phyloP scores from a whole-genome alignment of 2,888 invertebrate genomes.

The Sympetrum striolatum region DNA sequence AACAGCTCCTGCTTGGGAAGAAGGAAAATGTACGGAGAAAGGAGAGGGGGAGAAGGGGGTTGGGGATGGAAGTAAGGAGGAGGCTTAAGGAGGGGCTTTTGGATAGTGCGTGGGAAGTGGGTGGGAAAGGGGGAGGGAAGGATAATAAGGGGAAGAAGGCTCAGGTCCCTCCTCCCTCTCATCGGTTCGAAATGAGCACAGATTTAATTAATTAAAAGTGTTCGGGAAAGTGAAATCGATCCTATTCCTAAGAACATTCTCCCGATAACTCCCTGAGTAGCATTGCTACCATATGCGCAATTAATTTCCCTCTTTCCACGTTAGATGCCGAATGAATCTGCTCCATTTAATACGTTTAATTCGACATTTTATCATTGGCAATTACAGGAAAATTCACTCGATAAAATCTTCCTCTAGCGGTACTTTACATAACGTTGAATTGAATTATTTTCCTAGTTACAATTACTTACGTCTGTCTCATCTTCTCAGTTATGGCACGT shows the following conservation, averaged over 20 bases:
- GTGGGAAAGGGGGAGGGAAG: not conserved
- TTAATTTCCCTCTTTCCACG: not conserved
- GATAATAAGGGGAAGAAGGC: not conserved
- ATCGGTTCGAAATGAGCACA: slow-evolving; percentile 8
- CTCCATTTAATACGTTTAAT: too few species aligned
- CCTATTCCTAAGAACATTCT: not conserved
- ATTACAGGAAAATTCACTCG: too few species aligned
- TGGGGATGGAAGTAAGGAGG: not conserved
- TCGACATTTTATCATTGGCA: too few species aligned
- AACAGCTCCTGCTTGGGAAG: not conserved
- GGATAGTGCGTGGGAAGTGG: slow-evolving; percentile 8
- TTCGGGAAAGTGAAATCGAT: slow-evolving; percentile 7
- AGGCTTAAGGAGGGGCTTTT: slow-evolving; percentile 18
- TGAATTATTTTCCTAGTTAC: too few species aligned
- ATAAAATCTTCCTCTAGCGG: too few species aligned
- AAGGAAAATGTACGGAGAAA: not conserved
- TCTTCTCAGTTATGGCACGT: too few species aligned
- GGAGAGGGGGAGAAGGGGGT: not conserved
- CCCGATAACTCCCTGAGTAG: not conserved
- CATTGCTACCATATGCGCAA: not conserved
- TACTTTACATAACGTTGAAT: too few species aligned
- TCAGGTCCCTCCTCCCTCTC: not conserved
- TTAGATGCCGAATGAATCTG: too few species aligned
- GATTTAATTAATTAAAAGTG: slow-evolving; percentile 35
- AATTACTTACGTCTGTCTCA: too few species aligned